Conservation (phyloP, 2,113 vertebrate genomes). For the Thymallus thymallus region DNA sequence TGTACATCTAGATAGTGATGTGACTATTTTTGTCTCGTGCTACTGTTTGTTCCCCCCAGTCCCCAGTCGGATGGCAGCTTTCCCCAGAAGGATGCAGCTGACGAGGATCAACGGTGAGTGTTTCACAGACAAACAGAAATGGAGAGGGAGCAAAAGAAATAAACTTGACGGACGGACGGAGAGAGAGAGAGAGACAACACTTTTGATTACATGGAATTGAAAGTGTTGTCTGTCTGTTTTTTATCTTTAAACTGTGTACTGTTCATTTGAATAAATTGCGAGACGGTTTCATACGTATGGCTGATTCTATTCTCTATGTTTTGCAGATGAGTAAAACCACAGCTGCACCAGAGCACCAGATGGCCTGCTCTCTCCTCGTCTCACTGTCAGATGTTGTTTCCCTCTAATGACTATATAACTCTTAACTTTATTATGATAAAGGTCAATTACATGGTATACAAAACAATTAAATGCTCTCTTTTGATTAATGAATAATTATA, state of each 20-base stretch:
- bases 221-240: neutral
- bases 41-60: too few relatives aligned
- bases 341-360: neutral
- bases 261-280: neutral
- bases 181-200: neutral
- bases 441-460: neutral
- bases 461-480: neutral
- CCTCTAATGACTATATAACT: neutral
- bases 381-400: neutral
- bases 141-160: neutral
- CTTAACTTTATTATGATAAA: neutral
- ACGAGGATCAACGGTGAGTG: conserved; percentile 40
- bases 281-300: neutral
- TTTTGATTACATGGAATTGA: neutral
- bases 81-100: conserved; percentile 34
- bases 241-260: neutral
- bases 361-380: neutral
- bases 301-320: conserved; percentile 25
- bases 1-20: too few relatives aligned
- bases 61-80: conserved; percentile 3
- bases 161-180: neutral
- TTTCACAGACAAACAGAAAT: neutral
- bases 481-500: neutral
- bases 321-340: conserved; percentile 34
- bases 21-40: neutral